phyloP scores from a whole-genome alignment of 1,140 invertebrate species.

The Eueides isabella region DNA sequence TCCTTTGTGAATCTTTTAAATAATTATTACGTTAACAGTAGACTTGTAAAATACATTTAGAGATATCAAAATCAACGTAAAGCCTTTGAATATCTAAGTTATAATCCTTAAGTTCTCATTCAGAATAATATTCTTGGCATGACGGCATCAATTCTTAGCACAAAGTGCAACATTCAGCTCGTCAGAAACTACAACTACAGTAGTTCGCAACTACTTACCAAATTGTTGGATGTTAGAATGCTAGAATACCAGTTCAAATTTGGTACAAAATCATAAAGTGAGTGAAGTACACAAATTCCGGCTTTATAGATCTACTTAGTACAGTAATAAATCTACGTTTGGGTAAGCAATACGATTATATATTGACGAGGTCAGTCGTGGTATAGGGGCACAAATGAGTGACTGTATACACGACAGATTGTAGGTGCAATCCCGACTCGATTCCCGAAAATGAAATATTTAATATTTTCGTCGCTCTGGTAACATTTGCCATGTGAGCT shows the following conservation, averaged over 20 bases:
- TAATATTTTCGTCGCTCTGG: too few species aligned
- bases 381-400: too few species aligned
- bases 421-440: too few species aligned
- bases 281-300: background rate
- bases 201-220: slow-evolving; percentile 6
- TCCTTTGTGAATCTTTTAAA: too few species aligned
- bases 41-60: too few species aligned
- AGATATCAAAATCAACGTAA: background rate
- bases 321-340: background rate
- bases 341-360: too few species aligned
- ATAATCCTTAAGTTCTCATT: background rate
- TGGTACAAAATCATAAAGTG: background rate
- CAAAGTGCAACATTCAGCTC: background rate
- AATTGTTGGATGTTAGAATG: background rate
- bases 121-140: slow-evolving; percentile 1
- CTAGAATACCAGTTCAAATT: background rate
- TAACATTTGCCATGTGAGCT: too few species aligned
- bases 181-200: slow-evolving; percentile 1
- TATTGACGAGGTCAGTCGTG: too few species aligned
- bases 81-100: background rate
- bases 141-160: background rate
- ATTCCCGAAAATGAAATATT: too few species aligned
- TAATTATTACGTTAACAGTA: too few species aligned
- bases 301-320: background rate
- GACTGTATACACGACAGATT: too few species aligned